Base-by-base conservation (phyloP, 2,113 vertebrate genomes). In the Actenoides lindsayi region DNA sequence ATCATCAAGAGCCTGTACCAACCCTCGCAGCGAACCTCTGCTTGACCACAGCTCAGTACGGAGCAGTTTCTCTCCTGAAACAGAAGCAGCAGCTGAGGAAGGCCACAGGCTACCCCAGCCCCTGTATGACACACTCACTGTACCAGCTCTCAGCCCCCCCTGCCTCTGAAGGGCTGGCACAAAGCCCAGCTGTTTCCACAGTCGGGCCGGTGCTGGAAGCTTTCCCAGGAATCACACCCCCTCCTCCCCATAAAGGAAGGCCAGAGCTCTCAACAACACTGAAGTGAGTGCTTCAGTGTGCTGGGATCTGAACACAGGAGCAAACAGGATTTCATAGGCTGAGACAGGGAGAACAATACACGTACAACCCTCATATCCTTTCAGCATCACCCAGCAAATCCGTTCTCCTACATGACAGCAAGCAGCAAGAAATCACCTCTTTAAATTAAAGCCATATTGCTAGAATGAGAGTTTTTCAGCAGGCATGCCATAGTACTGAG, bases 171-270 rank as follows among this genome's bases (percentile, higher is more conserved):
- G 2, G 20, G 67, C 64, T 96, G 95, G 89, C 93, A 94, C 51
- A 69, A 48, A 77, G 95, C 92, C 91, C 42, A 30, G 71, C 54
- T 90, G 48, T 87, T 96, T 87, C 93, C 90, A 94, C 65, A 92
- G 76, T 51, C 56, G 54, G 77, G 42, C 75, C 63, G 48, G 63
- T 5, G 42, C 76, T 95, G 94, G 96, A 92, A 95, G 79, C 73
- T 80, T 89, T 95, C 88, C 94, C 85, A 78, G 84, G 75, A 93
- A 90, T 83, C 51, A 51, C 25, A 20, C 37, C 50, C 64, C 27
- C 23, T 71, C 51, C 60, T n/a, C 39, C 74, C 67, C 53, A 24
- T 19, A 56, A 83, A 35, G 83, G 41, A 95, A 62, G 76, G 46
- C 28, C 25, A 62, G 69, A 94, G 83, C 83, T 93, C 82, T 90